A percentile compares a stretch with the other conserved stretches of the same genome.
phyloP scores from a whole-genome alignment of 1,140 invertebrate genomes.

The Steinernema khuongi region DNA sequence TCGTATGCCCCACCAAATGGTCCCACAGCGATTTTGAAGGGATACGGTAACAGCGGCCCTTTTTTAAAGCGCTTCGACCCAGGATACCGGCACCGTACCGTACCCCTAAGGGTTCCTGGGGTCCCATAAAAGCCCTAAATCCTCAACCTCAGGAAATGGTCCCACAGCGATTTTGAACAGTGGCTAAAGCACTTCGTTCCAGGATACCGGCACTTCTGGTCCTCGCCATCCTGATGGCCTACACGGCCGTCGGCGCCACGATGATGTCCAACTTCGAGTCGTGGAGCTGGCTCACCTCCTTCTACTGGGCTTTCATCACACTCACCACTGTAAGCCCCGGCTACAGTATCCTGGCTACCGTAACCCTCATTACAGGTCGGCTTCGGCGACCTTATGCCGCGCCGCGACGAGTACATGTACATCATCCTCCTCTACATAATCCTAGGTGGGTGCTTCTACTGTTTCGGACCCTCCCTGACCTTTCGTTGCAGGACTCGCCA shows the following conservation, averaged over 20 bases:
- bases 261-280: constrained; percentile 57
- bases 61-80: too few relatives aligned
- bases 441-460: constrained; percentile 34
- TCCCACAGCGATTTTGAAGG: too few relatives aligned
- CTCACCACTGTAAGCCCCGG: constrained; percentile 50
- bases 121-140: too few relatives aligned
- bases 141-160: too few relatives aligned
- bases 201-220: constrained; percentile 57
- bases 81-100: too few relatives aligned
- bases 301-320: constrained; percentile 59
- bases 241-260: constrained; percentile 56
- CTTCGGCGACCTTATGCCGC: constrained; percentile 57
- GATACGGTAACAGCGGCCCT: too few relatives aligned
- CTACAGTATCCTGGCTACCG: background rate
- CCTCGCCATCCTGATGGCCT: constrained; percentile 51
- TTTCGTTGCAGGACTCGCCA: constrained; percentile 51
- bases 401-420: constrained; percentile 57
- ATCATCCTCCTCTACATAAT: constrained; percentile 58
- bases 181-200: constrained; percentile 23
- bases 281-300: constrained; percentile 58
- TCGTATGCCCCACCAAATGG: too few relatives aligned
- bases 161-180: too few relatives aligned
- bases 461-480: background rate
- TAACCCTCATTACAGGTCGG: constrained; percentile 45
- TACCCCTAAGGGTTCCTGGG: too few relatives aligned